Evolutionary conservation across 2,113 vertebrate species (phyloP), one percentile per base, ranked within the genome.

Genomic region (Phyllostomus hastatus): DNA sequence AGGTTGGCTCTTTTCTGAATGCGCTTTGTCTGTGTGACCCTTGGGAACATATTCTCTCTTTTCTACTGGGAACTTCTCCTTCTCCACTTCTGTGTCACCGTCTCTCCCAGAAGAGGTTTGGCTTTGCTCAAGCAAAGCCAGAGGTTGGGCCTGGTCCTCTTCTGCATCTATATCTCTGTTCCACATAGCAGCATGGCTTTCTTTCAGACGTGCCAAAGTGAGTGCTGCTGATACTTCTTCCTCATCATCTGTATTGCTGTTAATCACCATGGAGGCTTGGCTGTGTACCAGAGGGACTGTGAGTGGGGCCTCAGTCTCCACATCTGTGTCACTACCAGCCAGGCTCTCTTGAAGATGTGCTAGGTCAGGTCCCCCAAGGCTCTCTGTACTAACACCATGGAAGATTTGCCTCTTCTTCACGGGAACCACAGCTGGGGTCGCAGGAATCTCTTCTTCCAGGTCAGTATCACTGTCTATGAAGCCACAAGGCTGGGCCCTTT

Each of bases 221-320:
- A 97, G 92, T 0, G 95, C 97, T 52, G 90, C 94, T 2, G 91
- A 94, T 48, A 97, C 82, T 85, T 96, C 91, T 24, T 97, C 95
- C 70, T 93, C 86, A 0, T 75, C 89, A 3, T 95, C 97, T 33
- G 91, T 96, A 12, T 95, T 89, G 1, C 96, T 97, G 50, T 88
- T 24, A 2, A 91, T 88, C 28, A 88, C 31, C 59, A 97, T 0
- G 0, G 87, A 41, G 24, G n/a, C 22, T 43, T 38, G 91, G 75
- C 46, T 94, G 90, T 31, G 83, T 17, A 67, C 75, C 22, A 7
- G 28, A 57, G 80, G 61, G 54, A 31, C 41, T 1, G n/a, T 43
- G n/a, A 12, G 48, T 19, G 31, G 64, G 12, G 20, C 24, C 69
- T 85, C 48, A 4, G 52, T 31, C 11, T 93, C 84, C 76, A 69